A percentile compares a stretch with the other conserved stretches of the same genome.
phyloP scores from a whole-genome alignment of 1,140 invertebrate species.

The Brachionus plicatilis region DNA sequence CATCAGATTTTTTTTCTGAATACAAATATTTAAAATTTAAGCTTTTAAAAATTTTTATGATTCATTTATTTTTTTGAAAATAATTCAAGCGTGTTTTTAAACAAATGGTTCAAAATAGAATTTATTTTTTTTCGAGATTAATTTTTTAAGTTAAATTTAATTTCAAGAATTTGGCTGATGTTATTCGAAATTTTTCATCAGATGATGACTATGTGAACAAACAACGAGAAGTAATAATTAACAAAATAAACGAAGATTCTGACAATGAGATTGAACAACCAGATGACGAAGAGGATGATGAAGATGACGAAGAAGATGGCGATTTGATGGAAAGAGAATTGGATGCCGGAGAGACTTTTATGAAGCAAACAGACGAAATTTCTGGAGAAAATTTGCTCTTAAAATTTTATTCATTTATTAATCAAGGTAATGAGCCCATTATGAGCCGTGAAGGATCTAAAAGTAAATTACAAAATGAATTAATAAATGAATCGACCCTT shows the following conservation, averaged over 20 bases:
- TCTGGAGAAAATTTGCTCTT: slow-evolving; percentile 17
- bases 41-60: too few species aligned
- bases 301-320: slow-evolving; percentile 40
- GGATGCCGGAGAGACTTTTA: background rate
- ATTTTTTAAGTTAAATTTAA: background rate
- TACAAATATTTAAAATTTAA: too few species aligned
- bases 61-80: too few species aligned
- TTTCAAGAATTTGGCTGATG: slow-evolving; percentile 13
- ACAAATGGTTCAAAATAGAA: background rate
- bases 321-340: slow-evolving; percentile 35
- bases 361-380: slow-evolving; percentile 19
- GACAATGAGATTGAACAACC: background rate
- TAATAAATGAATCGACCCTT: slow-evolving; percentile 8
- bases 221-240: slow-evolving; percentile 20
- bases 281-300: slow-evolving; percentile 39
- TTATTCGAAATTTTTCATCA: background rate
- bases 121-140: background rate
- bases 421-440: background rate
- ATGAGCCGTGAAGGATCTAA: background rate
- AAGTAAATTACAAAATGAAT: background rate
- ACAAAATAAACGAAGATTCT: slow-evolving; percentile 38
- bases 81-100: background rate
- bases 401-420: background rate
- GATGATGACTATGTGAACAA: slow-evolving; percentile 20
- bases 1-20: too few species aligned